Evolutionary conservation across 1,140 invertebrate genomes (phyloP).

Genomic region (Magallana ariakensis): DNA sequence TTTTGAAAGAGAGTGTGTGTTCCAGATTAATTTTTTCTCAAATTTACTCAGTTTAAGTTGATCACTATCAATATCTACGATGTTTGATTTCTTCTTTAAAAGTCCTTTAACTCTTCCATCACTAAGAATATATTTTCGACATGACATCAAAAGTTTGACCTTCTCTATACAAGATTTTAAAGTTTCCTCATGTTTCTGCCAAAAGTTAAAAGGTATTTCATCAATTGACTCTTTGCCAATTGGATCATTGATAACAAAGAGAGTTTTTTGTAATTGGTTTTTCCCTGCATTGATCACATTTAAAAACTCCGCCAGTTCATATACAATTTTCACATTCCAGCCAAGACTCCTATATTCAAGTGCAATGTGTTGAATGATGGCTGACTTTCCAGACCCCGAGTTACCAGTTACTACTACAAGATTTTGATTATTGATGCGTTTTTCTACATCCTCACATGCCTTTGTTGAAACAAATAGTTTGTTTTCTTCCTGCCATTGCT

Average conservation of each 20-base stretch:
- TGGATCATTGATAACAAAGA: too few relatives aligned
- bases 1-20: neutral
- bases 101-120: too few relatives aligned
- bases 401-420: neutral
- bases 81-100: too few relatives aligned
- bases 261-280: too few relatives aligned
- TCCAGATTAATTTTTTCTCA: neutral
- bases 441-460: neutral
- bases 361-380: conserved; percentile 1
- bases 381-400: neutral
- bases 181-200: neutral
- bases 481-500: neutral
- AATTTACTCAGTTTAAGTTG: neutral
- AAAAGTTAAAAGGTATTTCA: too few relatives aligned
- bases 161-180: neutral
- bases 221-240: too few relatives aligned
- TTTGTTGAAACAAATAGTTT: neutral
- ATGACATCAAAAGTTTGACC: neutral
- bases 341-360: neutral
- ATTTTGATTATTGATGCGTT: neutral
- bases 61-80: too few relatives aligned
- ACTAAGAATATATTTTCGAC: neutral
- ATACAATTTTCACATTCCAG: too few relatives aligned
- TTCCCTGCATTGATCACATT: too few relatives aligned
- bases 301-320: too few relatives aligned